Base-by-base conservation (phyloP, 2,113 vertebrate genomes). In the Podilymbus podiceps region DNA sequence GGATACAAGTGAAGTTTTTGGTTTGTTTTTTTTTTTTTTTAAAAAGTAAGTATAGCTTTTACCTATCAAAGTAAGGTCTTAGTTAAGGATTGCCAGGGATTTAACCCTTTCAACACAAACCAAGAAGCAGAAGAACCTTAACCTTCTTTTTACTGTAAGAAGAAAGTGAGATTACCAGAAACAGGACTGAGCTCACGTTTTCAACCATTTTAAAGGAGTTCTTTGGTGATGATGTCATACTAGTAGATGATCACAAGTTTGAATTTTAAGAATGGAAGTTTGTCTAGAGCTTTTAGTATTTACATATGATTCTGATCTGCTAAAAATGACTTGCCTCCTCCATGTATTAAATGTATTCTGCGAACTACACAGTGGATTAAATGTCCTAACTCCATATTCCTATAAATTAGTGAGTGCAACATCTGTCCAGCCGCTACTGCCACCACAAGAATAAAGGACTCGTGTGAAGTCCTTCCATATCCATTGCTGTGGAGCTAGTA, bases 401-500 rank as follows among this genome's bases (percentile, higher is more conserved):
- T 63, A 28, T 81, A 49, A 66, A 66, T 68, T 68, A 69, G 5
- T 63, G 31, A 82, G 16, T 6, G 22, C 30, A 55, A n/a, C 8
- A 33, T 52, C 6, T 27, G 6, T 56, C 20, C 11, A 60, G 25
- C 16, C 11, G 58, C 11, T 52, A 13, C 15, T 73, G 11, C 10
- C 40, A 40, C 11, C 12, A 49, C 17, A 58, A 64, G 60, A 85
- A 38, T 25, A 58, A 81, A 31, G 3, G 4, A 56, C 20, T 58
- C 1, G 1, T n/a, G 2, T 74, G 38, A 88, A 19, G 9, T 62
- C 5, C 17, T 64, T 68, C 20, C 1, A 1, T 38, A 25, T 16
- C 27, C n/a, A 14, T n/a, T 4, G 3, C 13, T 79, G 14, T 42
- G 31, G 15, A 38, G 21, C 5, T 68, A 42, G 47, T 38, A 17